These are phyloP conservation scores for Thereva unica DNA, from an alignment of 2,888 invertebrate genomes.

Conservation along the genomic window DNA sequence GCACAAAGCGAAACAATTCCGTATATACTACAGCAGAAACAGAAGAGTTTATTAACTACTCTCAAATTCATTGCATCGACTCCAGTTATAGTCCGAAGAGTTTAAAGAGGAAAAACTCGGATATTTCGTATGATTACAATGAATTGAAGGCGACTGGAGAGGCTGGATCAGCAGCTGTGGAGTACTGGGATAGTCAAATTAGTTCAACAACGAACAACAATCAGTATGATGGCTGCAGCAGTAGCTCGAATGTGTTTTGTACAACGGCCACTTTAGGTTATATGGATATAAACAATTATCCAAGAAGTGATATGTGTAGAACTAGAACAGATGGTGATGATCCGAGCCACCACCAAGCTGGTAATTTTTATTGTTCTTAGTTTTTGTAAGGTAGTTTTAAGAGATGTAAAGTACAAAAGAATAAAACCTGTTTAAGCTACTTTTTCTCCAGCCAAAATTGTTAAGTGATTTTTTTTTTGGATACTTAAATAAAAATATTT, in stretches of 20 bases:
- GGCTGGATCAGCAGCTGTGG: background rate
- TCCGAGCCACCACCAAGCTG: no score
- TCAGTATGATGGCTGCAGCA: background rate
- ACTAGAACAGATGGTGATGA: no score
- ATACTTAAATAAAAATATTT: no score
- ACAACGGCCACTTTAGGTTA: background rate
- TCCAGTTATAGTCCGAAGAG: constrained; percentile 30
- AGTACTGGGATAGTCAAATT: constrained; percentile 16
- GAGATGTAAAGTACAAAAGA: no score
- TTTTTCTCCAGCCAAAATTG: no score
- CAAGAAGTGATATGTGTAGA: no score
- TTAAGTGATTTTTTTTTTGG: no score
- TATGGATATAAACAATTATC: constrained; percentile 5
- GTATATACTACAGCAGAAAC: constrained; percentile 3
- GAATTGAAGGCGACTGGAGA: background rate
- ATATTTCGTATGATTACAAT: constrained; percentile 8
- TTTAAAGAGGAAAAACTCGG: constrained; percentile 66
- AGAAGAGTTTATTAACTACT: constrained; percentile 34
- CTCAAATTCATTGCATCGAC: constrained; percentile 20
- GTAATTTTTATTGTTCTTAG: no score
- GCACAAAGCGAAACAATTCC: background rate
- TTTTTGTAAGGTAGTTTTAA: no score
- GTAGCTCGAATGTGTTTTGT: background rate
- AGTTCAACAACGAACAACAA: constrained; percentile 8
- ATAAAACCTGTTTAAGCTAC: no score